Evolutionary conservation across 2,113 vertebrate species (phyloP), one percentile per base, ranked within the genome.

Genomic region (Gopherus evgoodei): DNA sequence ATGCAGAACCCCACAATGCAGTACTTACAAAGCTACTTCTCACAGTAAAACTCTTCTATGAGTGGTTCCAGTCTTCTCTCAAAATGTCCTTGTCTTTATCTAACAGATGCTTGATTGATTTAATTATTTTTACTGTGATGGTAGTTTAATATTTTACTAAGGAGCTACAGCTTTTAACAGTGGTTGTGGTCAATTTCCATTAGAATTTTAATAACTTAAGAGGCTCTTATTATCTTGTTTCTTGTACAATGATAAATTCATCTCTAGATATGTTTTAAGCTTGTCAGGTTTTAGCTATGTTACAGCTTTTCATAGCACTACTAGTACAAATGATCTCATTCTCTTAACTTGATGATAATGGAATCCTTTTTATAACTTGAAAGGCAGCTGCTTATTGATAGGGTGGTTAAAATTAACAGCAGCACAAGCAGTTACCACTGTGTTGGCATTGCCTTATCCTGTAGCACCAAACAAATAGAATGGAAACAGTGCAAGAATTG

Each of bases 331-430:
- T 98, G 98, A 98, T 94, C 94, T 98, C 98, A 98, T 97, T 98
- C 97, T 94, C 93, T 97, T 97, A 95, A 42, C 76, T 78, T 96
- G 98, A 97, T 98, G 97, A 98, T 97, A 98, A 95, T 90, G 96
- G 95, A 98, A 97, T 91, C 85, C 96, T 96, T 98, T 97, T 98
- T 98, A 97, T 97, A 98, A 97, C 96, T 97, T 95, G 92, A 97
- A 97, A 98, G 97, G 94, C 97, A 97, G 97, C 96, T 98, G 91
- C 82, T 95, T 94, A 96, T 97, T 98, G 98, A 98, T 98, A 98
- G 38, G 93, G 90, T 93, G 94, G 98, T 97, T 98, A 98, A 98
- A 98, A 98, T 98, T 98, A 98, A 98, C 98, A 87, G 14, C 97
- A 92, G 84, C 87, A 57, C 62, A 96, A 96, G 97, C 94, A 86